Percentiles rank a stretch among this genome's conserved stretches.
These are phyloP conservation scores for Ochotona curzoniae DNA, from an alignment of 2,113 vertebrate species.

Conservation along the genomic window DNA sequence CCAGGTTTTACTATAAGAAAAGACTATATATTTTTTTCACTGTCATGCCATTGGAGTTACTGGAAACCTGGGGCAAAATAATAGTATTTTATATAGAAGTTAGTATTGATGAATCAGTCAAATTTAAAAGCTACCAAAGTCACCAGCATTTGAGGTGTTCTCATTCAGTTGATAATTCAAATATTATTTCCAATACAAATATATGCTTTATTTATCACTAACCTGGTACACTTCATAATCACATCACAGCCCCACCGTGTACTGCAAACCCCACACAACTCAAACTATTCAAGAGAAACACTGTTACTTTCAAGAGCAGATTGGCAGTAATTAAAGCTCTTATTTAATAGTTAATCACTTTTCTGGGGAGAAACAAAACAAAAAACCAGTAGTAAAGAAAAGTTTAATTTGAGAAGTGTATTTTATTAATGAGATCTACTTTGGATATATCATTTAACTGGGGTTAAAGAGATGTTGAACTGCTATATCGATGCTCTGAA, in stretches of 20 bases:
- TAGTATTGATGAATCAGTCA: slow-evolving; percentile 51
- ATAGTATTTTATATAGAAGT: slow-evolving; percentile 61
- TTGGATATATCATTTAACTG: slow-evolving; percentile 57
- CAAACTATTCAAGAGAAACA: slow-evolving; percentile 76
- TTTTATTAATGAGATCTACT: slow-evolving; percentile 73
- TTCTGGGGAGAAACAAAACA: slow-evolving; percentile 64
- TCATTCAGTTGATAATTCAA: slow-evolving; percentile 75
- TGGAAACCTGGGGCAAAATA: slow-evolving; percentile 46
- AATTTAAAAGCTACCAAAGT: slow-evolving; percentile 37
- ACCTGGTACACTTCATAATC: slow-evolving; percentile 67
- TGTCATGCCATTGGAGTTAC: slow-evolving; percentile 54
- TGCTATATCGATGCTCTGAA: slow-evolving; percentile 1
- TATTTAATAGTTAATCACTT: slow-evolving; percentile 73
- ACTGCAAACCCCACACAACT: slow-evolving; percentile 72
- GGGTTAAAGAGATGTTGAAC: slow-evolving; percentile 51
- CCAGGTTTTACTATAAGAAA: slow-evolving; percentile 65
- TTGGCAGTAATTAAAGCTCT: slow-evolving; percentile 79
- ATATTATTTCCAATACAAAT: slow-evolving; percentile 80
- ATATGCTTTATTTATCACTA: slow-evolving; percentile 65
- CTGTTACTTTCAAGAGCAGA: slow-evolving; percentile 73
- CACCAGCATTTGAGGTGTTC: slow-evolving; percentile 52
- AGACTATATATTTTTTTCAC: slow-evolving; percentile 34
- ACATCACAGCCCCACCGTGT: slow-evolving; percentile 73
- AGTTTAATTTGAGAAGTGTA: slow-evolving; percentile 69
- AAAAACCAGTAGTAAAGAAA: slow-evolving; percentile 62